Conservation (phyloP, 1,140 invertebrate species). For the Platyscapa corneri region DNA sequence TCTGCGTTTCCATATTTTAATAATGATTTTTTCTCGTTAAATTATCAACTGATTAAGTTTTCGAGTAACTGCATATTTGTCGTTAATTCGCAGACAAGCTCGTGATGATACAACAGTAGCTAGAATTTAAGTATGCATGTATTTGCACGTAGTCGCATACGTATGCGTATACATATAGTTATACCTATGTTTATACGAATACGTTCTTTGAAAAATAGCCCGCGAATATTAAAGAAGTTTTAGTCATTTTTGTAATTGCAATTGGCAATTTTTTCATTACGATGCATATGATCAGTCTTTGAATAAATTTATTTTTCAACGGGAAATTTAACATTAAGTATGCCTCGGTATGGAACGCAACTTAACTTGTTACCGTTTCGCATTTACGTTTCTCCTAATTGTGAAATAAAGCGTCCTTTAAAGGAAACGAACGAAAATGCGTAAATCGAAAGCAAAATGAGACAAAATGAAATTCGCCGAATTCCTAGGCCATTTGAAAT, state of each 20-base stretch:
- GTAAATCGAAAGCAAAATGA: no score
- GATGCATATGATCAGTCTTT: not conserved
- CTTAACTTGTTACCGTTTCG: not conserved
- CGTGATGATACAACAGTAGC: not conserved
- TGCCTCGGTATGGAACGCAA: not conserved
- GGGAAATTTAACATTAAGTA: not conserved
- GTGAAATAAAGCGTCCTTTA: no score
- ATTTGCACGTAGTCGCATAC: conserved; percentile 41
- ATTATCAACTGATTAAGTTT: no score
- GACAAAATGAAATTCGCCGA: no score
- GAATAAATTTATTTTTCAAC: no score
- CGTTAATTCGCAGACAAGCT: not conserved
- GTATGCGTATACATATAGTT: no score
- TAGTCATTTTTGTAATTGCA: not conserved
- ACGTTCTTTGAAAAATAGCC: not conserved
- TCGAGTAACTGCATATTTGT: not conserved
- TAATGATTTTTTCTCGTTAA: no score
- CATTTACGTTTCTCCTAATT: no score
- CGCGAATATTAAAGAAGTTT: not conserved
- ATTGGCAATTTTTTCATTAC: not conserved
- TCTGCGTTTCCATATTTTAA: no score
- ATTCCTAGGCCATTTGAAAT: no score
- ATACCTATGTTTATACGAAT: no score
- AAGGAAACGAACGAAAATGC: no score
- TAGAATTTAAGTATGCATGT: conserved; percentile 33